These are phyloP conservation scores for Galeruca laticollis DNA, from an alignment of 2,888 invertebrate species.

Conservation along the genomic window DNA sequence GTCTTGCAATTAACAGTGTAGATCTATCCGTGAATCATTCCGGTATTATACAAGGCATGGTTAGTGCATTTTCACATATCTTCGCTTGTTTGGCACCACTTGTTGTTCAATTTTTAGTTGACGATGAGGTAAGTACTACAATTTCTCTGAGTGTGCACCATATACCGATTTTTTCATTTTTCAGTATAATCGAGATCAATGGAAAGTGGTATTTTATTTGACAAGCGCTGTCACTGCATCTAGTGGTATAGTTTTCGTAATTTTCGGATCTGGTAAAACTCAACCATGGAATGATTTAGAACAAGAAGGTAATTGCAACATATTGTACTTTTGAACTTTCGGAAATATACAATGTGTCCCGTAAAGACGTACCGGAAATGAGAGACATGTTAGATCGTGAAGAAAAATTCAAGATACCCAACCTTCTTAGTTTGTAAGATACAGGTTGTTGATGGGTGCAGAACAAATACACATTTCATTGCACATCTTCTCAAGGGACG, in stretches of 20 bases:
- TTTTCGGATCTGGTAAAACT: conserved; percentile 75
- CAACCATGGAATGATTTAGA: conserved; percentile 77
- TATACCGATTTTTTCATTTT: too few species aligned
- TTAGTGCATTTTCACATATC: conserved; percentile 80
- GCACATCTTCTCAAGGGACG: too few species aligned
- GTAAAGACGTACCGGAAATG: too few species aligned
- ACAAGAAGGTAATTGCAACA: conserved; percentile 19
- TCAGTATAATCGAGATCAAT: conserved; percentile 74
- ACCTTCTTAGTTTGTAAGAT: too few species aligned
- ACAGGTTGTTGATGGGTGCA: too few species aligned
- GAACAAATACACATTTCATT: too few species aligned
- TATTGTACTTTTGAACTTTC: too few species aligned
- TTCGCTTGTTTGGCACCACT: conserved; percentile 83
- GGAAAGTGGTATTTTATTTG: conserved; percentile 81
- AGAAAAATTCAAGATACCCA: too few species aligned
- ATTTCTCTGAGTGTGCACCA: too few species aligned
- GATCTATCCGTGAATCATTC: conserved; percentile 86
- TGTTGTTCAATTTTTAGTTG: conserved; percentile 77
- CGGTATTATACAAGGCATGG: conserved; percentile 85
- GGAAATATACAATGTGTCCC: too few species aligned
- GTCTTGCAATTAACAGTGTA: conserved; percentile 82
- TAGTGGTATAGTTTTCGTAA: conserved; percentile 75
- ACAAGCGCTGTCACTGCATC: conserved; percentile 77
- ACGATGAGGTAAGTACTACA: conserved; percentile 72
- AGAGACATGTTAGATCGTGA: too few species aligned